Percentiles rank a stretch among this genome's conserved stretches.
Evolutionary conservation across 2,113 vertebrate genomes (phyloP).

Genomic region (Salminus brasiliensis): DNA sequence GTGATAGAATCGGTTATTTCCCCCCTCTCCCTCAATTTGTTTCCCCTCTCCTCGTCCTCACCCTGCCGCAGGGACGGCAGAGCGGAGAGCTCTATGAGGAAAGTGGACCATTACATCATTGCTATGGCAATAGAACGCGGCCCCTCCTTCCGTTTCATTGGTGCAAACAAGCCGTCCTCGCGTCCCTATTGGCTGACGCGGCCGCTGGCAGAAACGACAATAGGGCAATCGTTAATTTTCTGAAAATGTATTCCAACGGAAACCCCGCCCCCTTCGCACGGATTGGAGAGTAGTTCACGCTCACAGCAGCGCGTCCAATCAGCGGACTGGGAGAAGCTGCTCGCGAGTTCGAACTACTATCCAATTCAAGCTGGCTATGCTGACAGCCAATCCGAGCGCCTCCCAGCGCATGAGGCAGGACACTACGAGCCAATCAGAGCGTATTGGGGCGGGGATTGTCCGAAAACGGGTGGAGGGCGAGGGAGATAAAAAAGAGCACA

Average conservation of each 20-base stretch:
- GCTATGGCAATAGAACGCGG: conserved; percentile 29
- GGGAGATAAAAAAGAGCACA: background rate
- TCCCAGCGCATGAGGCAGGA: background rate
- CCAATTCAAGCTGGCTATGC: background rate
- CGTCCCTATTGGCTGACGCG: conserved; percentile 54
- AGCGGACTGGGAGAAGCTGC: too few relatives aligned
- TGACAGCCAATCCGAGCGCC: background rate
- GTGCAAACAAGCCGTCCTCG: conserved; percentile 19
- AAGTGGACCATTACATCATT: conserved; percentile 64
- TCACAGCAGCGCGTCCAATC: background rate
- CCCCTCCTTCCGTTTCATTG: conserved; percentile 44
- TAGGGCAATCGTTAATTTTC: conserved; percentile 10
- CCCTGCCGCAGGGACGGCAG: conserved; percentile 44
- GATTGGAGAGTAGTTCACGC: background rate
- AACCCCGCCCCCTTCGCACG: background rate
- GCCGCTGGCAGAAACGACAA: conserved; percentile 36
- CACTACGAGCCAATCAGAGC: background rate
- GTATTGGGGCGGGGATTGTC: background rate
- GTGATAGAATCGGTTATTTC: conserved; percentile 28
- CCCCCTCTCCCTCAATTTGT: background rate
- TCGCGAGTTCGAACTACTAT: background rate
- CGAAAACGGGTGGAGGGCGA: background rate
- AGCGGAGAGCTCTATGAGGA: conserved; percentile 32
- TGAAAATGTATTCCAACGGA: background rate
- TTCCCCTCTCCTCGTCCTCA: conserved; percentile 21